Percentiles rank a stretch among this genome's conserved stretches.
Conservation (phyloP, 1,140 invertebrate genomes). For the Teleopsis dalmanni region DNA sequence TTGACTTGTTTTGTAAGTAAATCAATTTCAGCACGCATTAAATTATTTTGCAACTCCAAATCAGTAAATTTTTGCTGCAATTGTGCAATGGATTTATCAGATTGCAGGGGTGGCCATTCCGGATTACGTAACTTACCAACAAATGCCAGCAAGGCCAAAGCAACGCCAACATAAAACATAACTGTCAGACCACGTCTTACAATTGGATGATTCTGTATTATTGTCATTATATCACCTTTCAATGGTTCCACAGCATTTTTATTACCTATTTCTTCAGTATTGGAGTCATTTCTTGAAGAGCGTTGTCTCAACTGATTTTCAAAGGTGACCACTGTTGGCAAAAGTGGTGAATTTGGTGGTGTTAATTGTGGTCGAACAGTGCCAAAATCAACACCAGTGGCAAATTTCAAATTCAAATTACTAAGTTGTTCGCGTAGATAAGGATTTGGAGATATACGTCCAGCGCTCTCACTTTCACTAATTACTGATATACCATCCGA, state of each 20-base stretch:
- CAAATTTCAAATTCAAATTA: conserved; percentile 20
- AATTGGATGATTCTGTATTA: conserved; percentile 11
- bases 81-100: conserved; percentile 12
- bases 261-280: not conserved
- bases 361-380: not conserved
- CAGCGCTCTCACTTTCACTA: conserved; percentile 37
- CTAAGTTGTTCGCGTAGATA: conserved; percentile 24
- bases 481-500: conserved; percentile 42
- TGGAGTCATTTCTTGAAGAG: not conserved
- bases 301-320: conserved; percentile 6
- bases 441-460: conserved; percentile 32
- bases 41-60: conserved; percentile 35
- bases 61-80: conserved; percentile 29
- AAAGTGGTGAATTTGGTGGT: not conserved
- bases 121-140: conserved; percentile 29
- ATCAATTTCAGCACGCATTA: conserved; percentile 37
- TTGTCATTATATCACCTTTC: not conserved
- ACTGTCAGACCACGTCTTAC: conserved; percentile 24
- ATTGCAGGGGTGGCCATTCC: conserved; percentile 22
- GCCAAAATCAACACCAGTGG: conserved; percentile 9
- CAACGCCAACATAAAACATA: conserved; percentile 29
- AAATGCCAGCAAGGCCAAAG: conserved; percentile 26
- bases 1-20: conserved; percentile 34
- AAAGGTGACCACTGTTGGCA: not conserved
- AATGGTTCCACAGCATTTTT: not conserved